A percentile compares a stretch with the other conserved stretches of the same genome.
phyloP scores from a whole-genome alignment of 2,113 vertebrate species.

The Sebastes schlegelii region DNA sequence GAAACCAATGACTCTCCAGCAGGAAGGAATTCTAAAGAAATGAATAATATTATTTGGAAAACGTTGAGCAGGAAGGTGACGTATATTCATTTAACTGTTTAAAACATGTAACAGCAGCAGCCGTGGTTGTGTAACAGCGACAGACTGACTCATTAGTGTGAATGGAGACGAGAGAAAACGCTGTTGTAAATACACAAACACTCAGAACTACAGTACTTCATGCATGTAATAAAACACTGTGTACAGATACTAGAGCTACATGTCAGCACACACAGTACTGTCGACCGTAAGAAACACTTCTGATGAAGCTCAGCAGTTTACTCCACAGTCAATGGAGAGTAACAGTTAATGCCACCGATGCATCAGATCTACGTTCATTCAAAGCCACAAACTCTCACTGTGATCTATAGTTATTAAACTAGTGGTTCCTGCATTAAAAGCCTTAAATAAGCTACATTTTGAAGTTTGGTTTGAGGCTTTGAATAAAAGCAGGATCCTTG shows the following conservation, averaged over 20 bases:
- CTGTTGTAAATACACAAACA: constrained; percentile 23
- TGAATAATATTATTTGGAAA: background rate
- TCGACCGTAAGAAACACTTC: constrained; percentile 1
- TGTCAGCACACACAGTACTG: constrained; percentile 9
- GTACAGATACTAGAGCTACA: constrained; percentile 25
- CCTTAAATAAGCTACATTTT: background rate
- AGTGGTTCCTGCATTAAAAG: background rate
- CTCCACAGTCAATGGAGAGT: background rate
- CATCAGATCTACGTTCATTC: background rate
- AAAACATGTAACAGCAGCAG: background rate
- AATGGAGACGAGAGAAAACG: background rate
- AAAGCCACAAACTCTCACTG: constrained; percentile 12
- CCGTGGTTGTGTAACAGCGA: background rate
- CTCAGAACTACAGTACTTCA: constrained; percentile 46
- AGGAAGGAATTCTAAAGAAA: background rate
- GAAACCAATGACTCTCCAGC: background rate
- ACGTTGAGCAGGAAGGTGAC: background rate
- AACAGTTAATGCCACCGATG: constrained; percentile 27
- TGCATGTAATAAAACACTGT: constrained; percentile 33
- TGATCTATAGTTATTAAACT: background rate
- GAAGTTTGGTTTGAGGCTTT: constrained; percentile 27
- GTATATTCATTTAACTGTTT: background rate
- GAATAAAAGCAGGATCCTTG: constrained; percentile 28
- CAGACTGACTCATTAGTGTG: background rate
- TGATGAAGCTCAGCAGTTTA: constrained; percentile 2